Base-by-base conservation (phyloP, 2,113 vertebrate species). In the Pterophyllum scalare region DNA sequence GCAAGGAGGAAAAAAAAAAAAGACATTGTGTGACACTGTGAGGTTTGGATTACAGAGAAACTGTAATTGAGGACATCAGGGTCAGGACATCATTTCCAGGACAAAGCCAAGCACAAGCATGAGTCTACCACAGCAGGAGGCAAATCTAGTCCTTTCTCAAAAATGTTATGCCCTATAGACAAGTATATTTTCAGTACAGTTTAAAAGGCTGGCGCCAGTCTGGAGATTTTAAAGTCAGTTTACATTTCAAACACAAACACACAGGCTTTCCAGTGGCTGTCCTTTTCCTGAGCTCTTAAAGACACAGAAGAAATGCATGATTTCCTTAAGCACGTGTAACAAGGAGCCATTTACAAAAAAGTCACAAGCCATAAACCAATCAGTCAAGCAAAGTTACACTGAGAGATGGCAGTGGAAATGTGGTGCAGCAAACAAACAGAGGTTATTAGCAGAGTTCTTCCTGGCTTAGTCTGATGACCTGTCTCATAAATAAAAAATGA, bases 1-100 rank as follows among this genome's bases (percentile, higher is more conserved):
- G 17, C 59, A 80, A 40, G 2, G 43, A 81, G 46, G 56, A 12
- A 59, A 40, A 56, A 54, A 61, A 61, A 81, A 7, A 3, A 4
- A 77, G 74, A 88, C 22, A 19, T 33, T 57, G 7, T 56, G 22
- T 62, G 57, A 64, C 20, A 60, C 15, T 19, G 52, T 77, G 60
- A 84, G 15, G 52, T 57, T 72, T 59, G 24, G 13, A 77, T 83
- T 85, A 65, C 3, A 46, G 12, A 82, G 7, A 78, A 54, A 33
- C 3, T 6, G 20, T 65, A 20, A 79, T 57, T 0, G 28, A 60
- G 8, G 28, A 24, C 31, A 38, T 14, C 5, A 17, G 17, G 20
- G 46, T 58, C n/a, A 9, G 24, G 35, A 70, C 38, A 49, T 20
- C 3, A 60, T 33, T 70, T 81, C 19, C 15, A 83, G 40, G n/a